Percentiles rank a stretch among this genome's conserved stretches.
Evolutionary conservation across 2,113 vertebrate genomes (phyloP).

Genomic region (Chamaea fasciata): DNA sequence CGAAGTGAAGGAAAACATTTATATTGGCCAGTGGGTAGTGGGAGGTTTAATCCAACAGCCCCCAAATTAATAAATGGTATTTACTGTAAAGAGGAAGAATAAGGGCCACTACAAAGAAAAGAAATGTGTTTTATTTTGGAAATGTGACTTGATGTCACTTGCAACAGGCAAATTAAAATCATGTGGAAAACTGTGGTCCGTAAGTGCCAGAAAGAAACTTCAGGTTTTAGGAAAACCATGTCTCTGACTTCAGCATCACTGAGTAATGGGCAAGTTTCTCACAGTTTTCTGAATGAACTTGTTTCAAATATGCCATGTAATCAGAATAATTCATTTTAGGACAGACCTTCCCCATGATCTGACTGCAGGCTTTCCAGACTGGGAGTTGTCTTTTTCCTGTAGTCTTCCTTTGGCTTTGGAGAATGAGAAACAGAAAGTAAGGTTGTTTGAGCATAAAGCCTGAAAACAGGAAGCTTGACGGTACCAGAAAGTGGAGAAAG

Average conservation of each 20-base stretch:
- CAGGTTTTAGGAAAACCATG: background rate
- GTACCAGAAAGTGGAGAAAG: background rate
- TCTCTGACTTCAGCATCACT: background rate
- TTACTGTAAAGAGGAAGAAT: background rate
- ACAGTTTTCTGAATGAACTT: background rate
- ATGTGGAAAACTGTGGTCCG: background rate
- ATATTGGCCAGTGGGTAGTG: background rate
- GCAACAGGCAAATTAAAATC: background rate
- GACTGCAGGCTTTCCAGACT: background rate
- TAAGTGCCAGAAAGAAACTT: background rate
- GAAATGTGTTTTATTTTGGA: background rate
- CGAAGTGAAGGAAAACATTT: background rate
- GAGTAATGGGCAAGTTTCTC: background rate
- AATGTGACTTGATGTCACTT: background rate
- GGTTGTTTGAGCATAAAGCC: background rate
- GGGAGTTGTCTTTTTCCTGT: background rate
- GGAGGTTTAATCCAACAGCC: background rate
- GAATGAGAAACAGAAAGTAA: background rate
- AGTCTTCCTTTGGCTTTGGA: background rate
- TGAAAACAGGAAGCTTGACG: background rate
- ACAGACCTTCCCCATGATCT: background rate
- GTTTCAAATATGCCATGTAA: background rate
- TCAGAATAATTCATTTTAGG: background rate
- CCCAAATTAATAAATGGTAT: background rate
- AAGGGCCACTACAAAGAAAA: background rate